Evolutionary conservation across 2,888 invertebrate genomes (phyloP), one percentile per base, ranked within the genome.

Genomic region (Dolichopus griseipennis): DNA sequence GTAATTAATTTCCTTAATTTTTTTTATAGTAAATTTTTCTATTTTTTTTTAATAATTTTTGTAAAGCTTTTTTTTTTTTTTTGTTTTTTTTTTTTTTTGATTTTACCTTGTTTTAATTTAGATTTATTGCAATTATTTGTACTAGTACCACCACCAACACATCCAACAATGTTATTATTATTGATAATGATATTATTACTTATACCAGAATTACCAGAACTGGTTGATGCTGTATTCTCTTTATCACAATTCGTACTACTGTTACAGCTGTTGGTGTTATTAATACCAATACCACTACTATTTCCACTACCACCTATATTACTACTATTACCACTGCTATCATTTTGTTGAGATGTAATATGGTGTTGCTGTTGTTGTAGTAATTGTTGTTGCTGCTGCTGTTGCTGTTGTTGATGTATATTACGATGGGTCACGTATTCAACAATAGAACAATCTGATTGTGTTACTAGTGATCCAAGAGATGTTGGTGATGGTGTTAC

Each of bases 361-460:
- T 52, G 68, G 18, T 69, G 66, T 43, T 67, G 64, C 34, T 68
- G 41, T 22, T 68, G 64, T 63, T 64, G 64, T 22, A 69, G 69
- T 61, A 61, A 70, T 37, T 5, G 43, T 10, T 43, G 7, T 15
- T 43, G 15, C 7, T 67, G 65, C 62, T 33, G 64, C 22, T 69
- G 68, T 34, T 62, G 61, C 33, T 41, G 69, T 12, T 66, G 66
- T 3, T 43, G 67, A 21, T 68, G 67, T 33, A 61, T 62, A 66
- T 52, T 52, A 52, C 66, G 68, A 43, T 69, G 69, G 66, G 70
- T 72, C 69, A 72, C 71, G 70, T 71, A 72, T 68, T 71, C 72
- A 67, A 70, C 68, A 52, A 27, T 5, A 27, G 27, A 27, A 27
- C 68, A 52, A 41, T 70, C 71, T 3, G 52, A 18, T 52, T 6